Evolutionary conservation across 2,888 invertebrate genomes (phyloP).

Genomic region (Silvanus unidentatus): DNA sequence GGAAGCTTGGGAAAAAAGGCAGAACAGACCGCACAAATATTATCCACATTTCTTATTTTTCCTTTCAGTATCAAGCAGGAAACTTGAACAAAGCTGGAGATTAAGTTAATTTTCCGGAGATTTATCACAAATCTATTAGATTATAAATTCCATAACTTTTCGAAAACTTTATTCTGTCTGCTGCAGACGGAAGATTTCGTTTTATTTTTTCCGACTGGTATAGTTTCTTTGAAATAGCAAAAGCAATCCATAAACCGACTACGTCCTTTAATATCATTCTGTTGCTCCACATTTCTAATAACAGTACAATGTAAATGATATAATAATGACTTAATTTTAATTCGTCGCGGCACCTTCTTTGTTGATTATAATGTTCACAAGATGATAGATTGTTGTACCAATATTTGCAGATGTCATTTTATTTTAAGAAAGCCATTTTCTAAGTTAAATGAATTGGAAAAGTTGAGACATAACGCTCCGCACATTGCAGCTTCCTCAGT

Average conservation of each 20-base stretch:
- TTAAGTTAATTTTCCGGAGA: slow-evolving; percentile 17
- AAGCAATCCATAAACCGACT: no score
- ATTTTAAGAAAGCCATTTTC: slow-evolving; percentile 22
- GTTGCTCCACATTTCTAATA: no score
- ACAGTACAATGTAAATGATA: no score
- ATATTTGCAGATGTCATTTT: slow-evolving; percentile 24
- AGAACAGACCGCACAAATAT: no score
- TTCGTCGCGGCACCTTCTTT: not conserved
- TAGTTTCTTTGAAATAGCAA: no score
- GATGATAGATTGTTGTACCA: slow-evolving; percentile 21
- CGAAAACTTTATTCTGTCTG: not conserved
- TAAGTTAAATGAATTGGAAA: slow-evolving; percentile 29
- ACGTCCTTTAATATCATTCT: no score
- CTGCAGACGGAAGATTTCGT: no score
- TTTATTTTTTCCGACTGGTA: no score
- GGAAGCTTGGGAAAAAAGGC: no score
- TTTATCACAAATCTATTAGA: slow-evolving; percentile 14
- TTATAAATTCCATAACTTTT: slow-evolving; percentile 14
- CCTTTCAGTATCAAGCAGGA: slow-evolving; percentile 1
- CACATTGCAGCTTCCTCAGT: not conserved
- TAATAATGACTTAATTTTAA: not conserved
- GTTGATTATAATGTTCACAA: not conserved
- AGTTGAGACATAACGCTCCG: slow-evolving; percentile 24
- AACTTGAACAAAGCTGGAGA: slow-evolving; percentile 9
- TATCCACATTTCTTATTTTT: not conserved